phyloP scores from a whole-genome alignment of 2,797 vertebrate species.

The Falco cherrug region DNA sequence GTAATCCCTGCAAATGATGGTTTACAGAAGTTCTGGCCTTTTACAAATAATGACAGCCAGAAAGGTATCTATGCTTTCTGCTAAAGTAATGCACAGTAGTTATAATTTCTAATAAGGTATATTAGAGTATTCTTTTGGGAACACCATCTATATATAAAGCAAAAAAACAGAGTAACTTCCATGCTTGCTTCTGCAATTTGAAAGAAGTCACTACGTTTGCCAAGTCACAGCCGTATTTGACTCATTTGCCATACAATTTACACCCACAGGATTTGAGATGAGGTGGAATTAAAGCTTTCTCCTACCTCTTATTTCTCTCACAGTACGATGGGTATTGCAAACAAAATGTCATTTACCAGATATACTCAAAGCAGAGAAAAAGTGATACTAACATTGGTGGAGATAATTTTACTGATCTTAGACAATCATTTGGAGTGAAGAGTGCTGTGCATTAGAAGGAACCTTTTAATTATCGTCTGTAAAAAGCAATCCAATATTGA shows the following conservation, averaged over 20 bases:
- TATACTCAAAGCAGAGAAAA: not conserved
- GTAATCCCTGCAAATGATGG: not conserved
- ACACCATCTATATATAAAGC: not conserved
- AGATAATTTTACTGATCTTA: not conserved
- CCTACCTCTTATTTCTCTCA: slow-evolving; percentile 10
- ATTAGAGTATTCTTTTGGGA: not conserved
- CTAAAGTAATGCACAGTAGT: not conserved
- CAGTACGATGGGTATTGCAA: not conserved
- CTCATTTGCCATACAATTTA: slow-evolving; percentile 15
- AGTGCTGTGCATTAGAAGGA: not conserved
- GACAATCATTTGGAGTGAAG: not conserved
- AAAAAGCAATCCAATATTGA: slow-evolving; percentile 2
- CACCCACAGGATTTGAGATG: not conserved
- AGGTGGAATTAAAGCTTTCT: slow-evolving; percentile 8
- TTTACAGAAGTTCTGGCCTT: not conserved
- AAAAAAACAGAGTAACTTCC: not conserved
- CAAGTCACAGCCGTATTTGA: slow-evolving; percentile 14
- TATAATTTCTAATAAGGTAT: not conserved
- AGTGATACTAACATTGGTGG: not conserved
- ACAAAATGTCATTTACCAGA: not conserved
- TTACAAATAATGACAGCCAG: not conserved
- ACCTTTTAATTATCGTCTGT: not conserved
- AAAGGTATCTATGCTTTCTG: not conserved
- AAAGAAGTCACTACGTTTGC: not conserved
- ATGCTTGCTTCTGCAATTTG: not conserved